A percentile compares a stretch with the other conserved stretches of the same genome.
Conservation (phyloP, 1,140 invertebrate genomes). For the Plodia interpunctella region DNA sequence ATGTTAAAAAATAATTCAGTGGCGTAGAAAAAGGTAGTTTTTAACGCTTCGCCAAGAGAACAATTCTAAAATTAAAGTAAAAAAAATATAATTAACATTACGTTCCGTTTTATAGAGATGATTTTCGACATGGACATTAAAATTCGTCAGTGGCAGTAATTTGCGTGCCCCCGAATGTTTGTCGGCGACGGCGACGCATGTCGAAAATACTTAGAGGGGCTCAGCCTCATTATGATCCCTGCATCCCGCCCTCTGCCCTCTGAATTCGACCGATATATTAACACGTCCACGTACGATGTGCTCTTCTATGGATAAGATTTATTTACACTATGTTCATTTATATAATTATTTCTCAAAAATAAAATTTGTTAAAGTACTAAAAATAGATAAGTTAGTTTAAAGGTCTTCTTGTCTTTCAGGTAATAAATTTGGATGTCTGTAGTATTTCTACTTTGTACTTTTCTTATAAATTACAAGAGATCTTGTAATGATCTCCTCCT, state of each 20-base stretch:
- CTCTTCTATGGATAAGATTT: slow-evolving; percentile 31
- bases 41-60: background rate
- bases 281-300: slow-evolving; percentile 43
- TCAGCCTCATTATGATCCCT: slow-evolving; percentile 70
- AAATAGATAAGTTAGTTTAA: too few species aligned
- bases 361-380: too few species aligned
- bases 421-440: too few species aligned
- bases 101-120: background rate
- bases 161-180: slow-evolving; percentile 67
- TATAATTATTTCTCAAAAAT: too few species aligned
- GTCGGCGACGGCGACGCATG: slow-evolving; percentile 72
- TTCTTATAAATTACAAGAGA: too few species aligned
- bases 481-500: too few species aligned
- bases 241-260: slow-evolving; percentile 41
- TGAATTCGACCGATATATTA: slow-evolving; percentile 63
- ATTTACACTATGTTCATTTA: too few species aligned
- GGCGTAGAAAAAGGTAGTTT: too few species aligned
- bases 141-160: slow-evolving; percentile 46
- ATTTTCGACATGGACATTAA: slow-evolving; percentile 32
- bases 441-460: too few species aligned
- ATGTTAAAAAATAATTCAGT: too few species aligned
- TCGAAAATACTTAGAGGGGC: slow-evolving; percentile 73
- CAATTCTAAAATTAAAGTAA: too few species aligned
- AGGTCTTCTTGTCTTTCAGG: too few species aligned
- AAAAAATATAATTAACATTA: background rate